Base-by-base conservation (phyloP, 2,797 vertebrate genomes). In the Sandelia bainsii region DNA sequence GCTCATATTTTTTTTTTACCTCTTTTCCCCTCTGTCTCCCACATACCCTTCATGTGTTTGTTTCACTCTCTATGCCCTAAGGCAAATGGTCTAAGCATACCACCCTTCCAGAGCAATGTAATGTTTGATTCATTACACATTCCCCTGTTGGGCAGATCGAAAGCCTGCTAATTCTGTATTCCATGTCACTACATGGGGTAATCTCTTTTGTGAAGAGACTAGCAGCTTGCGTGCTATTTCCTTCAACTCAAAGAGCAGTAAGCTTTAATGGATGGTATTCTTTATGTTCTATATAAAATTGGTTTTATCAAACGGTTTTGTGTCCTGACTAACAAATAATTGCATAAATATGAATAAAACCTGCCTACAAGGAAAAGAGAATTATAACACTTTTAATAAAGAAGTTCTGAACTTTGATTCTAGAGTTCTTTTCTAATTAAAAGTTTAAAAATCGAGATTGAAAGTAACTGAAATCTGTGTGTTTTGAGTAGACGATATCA, bases 101-200 rank as follows among this genome's bases (percentile, higher is more conserved):
- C 82, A 79, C 65, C 64, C 32, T 75, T 80, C 64, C 69, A 56
- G 64, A 81, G 74, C 64, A 69, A 65, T 66, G 73, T 49, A 62
- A 89, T 91, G 79, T 92, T 89, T 89, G 83, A 89, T 90, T 90
- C 85, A 90, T 89, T 77, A 73, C 59, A 65, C 77, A 22, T 86
- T 69, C 45, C 74, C 80, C 71, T 50, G 76, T 87, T 82, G 80
- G 62, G 62, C 70, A 52, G 77, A 91, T 89, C 72, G 85, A 87
- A 89, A 50, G 42, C 60, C 63, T 56, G 63, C 84, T 91, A 88
- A 87, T 90, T 91, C 73, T 81, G 81, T 81, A 90, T 90, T 89
- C 90, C 66, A 65, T 92, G 90, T 89, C 88, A 58, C 84, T 60
- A 62, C 86, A 77, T 87, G 90, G 70, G 84, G 83, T 89, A 84